Evolutionary conservation across 1,140 invertebrate species (phyloP), one percentile per base, ranked within the genome.

Genomic region (Globodera ellingtonae): DNA sequence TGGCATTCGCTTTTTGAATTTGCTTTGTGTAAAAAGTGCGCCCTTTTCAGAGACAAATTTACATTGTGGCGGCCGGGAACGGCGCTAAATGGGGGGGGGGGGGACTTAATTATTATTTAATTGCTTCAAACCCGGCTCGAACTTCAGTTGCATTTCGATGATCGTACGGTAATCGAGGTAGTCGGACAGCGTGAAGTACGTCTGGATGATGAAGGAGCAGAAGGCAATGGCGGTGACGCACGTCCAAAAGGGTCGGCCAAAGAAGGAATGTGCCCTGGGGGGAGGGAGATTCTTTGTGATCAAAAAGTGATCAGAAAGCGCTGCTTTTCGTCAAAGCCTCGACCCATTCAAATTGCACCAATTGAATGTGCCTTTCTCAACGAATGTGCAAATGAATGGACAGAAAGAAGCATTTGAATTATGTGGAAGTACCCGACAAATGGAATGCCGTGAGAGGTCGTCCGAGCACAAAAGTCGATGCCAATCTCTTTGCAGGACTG

Each of bases 81-180:
- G 87, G 24, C 7, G 87, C 87, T 87, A 73, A 85, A 88, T 13
- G 24, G 0, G 35, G 1, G 13, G 35, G 35, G 35, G 35, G 35
- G 35, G 35, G 35, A 35, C 1, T 35, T 35, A 48, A 35, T n/a
- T 10, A 13, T 18, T 6, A 62, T 47, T 21, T 15, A 52, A 62
- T 62, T n/a, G 8, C 35, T 9, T 15, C 73, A 67, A 48, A 83
- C 84, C 87, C 72, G 88, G 87, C 72, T 88, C 87, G 69, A 89
- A 89, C 69, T 89, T 89, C 15, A 89, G 74, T 76, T 89, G 87
- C 88, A 89, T 89, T 85, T 89, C 87, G 70, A 89, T 89, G 70
- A 89, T 89, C 62, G 87, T 89, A 56, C 87, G 71, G 79, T 87
- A 89, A 71, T 85, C 70, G 4, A 89, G 77, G 72, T 89, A 89